Base-by-base conservation (phyloP, 2,113 vertebrate species). In the Holacanthus passer region DNA sequence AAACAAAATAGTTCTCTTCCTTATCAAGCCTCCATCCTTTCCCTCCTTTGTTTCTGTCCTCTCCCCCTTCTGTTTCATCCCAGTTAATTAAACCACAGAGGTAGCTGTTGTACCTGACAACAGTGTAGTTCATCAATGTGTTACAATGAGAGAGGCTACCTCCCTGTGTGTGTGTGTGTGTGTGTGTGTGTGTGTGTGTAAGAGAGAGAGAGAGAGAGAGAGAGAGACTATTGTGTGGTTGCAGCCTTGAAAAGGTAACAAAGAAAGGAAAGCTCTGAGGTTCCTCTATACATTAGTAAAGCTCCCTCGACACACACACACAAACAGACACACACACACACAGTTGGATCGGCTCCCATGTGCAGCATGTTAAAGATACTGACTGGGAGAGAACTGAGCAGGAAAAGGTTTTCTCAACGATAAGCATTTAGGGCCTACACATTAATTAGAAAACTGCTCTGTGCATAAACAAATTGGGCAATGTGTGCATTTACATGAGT, bases 21-120 rank as follows among this genome's bases (percentile, higher is more conserved):
- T 78, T 69, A 83, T 78, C 72, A 39, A 74, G 48, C 32, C 70
- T 66, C 69, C 47, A 73, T 82, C 52, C 58, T 58, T 48, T 48
- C 55, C 62, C 78, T 65, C 73, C 68, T 81, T 85, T 85, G 47
- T 73, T 74, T 80, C 53, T 29, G 70, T 82, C 55, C 22, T 70
- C 53, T 50, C 47, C 41, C 48, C 82, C 59, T 53, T 58, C 77
- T 78, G 74, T 86, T 90, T 87, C 12, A 14, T 73, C 66, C 80
- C 72, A 77, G 73, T 89, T 91, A 93, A 92, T 92, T 91, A 91
- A 93, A 90, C 81, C 88, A 81, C 86, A 77, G 88, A 91, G 90
- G 88, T 88, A 84, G 80, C 73, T 81, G 71, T 43, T 86, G 85
- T 78, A 85, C 85, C 77, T 81, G 73, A 92, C 83, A 91, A 89